Percentiles rank a stretch among this genome's conserved stretches.
Conservation (phyloP, 2,113 vertebrate species). For the Podarcis raffonei region DNA sequence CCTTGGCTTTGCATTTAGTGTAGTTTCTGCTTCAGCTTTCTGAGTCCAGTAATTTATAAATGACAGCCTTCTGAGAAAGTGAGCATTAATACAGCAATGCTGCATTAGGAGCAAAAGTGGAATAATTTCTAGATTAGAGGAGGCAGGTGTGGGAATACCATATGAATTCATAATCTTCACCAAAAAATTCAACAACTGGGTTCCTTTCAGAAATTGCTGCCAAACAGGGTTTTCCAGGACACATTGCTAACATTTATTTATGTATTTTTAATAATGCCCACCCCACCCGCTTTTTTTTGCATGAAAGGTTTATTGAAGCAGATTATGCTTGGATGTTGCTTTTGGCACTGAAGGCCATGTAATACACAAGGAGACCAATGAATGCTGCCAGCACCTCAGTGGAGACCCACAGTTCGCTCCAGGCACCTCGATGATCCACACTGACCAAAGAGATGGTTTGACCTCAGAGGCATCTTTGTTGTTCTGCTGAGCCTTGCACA, state of each 20-base stretch:
- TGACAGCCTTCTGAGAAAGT: not conserved
- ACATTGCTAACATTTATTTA: not conserved
- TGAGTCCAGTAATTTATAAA: not conserved
- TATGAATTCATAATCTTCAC: not conserved
- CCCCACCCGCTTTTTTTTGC: not conserved
- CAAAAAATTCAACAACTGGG: not conserved
- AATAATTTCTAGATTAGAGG: not conserved
- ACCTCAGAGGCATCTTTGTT: slow-evolving; percentile 87
- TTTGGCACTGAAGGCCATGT: slow-evolving; percentile 88
- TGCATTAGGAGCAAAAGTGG: not conserved
- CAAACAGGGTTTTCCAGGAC: not conserved
- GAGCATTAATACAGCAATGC: not conserved
- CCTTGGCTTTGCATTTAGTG: not conserved
- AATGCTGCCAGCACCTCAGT: slow-evolving; percentile 88
- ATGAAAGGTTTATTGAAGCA: slow-evolving; percentile 3
- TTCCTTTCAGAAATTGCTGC: not conserved
- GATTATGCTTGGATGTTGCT: slow-evolving; percentile 84
- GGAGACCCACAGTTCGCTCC: slow-evolving; percentile 91
- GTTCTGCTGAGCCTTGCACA: slow-evolving; percentile 87
- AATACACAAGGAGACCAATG: slow-evolving; percentile 85
- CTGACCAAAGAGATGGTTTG: slow-evolving; percentile 88
- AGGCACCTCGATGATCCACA: slow-evolving; percentile 89
- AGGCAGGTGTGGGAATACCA: not conserved
- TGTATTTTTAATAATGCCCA: not conserved
- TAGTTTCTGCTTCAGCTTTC: not conserved